Conservation (phyloP, 1,140 invertebrate species). For the Aphaenogaster floridana region DNA sequence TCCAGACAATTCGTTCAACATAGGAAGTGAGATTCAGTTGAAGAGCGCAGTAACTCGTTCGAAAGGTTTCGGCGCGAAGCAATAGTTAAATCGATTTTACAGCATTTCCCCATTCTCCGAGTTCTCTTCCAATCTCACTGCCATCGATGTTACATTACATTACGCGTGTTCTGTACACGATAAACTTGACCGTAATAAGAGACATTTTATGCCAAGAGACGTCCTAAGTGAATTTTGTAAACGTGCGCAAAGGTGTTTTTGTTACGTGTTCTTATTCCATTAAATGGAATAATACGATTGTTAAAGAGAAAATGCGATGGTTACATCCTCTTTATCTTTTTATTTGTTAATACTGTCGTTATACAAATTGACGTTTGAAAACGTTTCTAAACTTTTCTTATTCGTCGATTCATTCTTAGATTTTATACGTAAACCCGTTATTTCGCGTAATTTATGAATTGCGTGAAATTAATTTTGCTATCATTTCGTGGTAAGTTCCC, state of each 20-base stretch:
- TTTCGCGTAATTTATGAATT: background rate
- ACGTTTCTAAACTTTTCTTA: background rate
- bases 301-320: background rate
- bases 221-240: conserved; percentile 66
- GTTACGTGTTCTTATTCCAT: conserved; percentile 43
- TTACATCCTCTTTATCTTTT: conserved; percentile 34
- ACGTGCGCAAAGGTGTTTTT: conserved; percentile 17
- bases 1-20: conserved; percentile 17
- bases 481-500: background rate
- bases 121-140: background rate
- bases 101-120: conserved; percentile 17
- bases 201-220: conserved; percentile 70
- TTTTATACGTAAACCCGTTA: background rate
- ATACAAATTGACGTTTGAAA: background rate
- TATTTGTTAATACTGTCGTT: background rate
- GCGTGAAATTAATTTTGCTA: background rate
- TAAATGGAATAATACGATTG: conserved; percentile 66
- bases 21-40: conserved; percentile 8
- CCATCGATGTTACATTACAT: background rate
- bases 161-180: conserved; percentile 14
- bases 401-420: background rate
- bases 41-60: conserved; percentile 40
- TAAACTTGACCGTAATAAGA: conserved; percentile 69
- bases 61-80: conserved; percentile 10
- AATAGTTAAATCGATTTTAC: conserved; percentile 59